Base-by-base conservation (phyloP, 35 echinoderm and acorn worm genomes). In the Apostichopus parvimensis region DNA sequence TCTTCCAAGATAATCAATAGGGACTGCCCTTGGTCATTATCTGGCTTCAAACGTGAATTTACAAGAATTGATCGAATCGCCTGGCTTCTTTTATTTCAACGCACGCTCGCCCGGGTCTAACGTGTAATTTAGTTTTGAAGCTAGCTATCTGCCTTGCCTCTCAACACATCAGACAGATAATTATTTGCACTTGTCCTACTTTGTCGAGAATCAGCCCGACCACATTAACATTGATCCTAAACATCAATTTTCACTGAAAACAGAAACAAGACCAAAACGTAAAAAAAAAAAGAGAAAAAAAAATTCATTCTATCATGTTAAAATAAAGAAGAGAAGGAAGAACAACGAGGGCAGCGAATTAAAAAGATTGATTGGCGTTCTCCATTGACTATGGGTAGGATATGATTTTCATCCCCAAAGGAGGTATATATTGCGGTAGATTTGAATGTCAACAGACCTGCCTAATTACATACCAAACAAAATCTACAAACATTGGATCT, bases 191-290 rank as follows among this genome's bases (percentile, higher is more conserved):
- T 53, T 84, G 81, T 84, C 81, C 81, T 59, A 84, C 34, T 84
- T 84, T 58, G 81, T 11, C 8, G 54, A 20, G 54, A 60, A 84
- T 84, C 81, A 84, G 17, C 9, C 81, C 57, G 57, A 17, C 81
- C 54, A 23, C 54, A 23, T 84, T 84, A 84, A 84, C 81, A 84
- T 84, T 84, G 81, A 84, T 84, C 81, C 81, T 84, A 84, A 84
- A 84, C 81, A 84, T 84, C 81, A 84, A 84, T 84, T 84, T 58
- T 84, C 55, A 84, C 81, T 52, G 53, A 84, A 84, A 84, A 84
- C 78, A 84, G 17, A 84, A 17, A 84, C 53, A 84, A 17, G 6
- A 84, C 15, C 17, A 62, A 13, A 9, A 8, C 1, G 14, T 73
- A 72, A 57, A 87, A 88, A 65, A n/a, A n/a, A 88, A 88, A 72